Conservation (phyloP, 2,797 vertebrate species). For the Malacoctenus gilli region DNA sequence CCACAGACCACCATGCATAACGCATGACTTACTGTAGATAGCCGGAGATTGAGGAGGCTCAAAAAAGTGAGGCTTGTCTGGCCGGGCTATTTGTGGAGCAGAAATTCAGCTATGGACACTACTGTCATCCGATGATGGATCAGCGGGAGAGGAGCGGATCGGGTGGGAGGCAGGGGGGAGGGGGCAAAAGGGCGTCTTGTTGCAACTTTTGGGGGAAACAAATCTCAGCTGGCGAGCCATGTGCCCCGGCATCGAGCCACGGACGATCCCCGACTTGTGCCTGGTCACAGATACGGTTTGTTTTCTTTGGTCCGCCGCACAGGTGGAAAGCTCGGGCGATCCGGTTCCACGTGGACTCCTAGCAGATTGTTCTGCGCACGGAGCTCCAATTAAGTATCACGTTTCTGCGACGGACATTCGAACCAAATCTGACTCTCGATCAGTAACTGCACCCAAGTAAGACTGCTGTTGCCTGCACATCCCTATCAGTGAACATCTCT, state of each 20-base stretch:
- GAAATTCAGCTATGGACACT: constrained; percentile 80
- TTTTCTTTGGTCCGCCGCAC: constrained; percentile 22
- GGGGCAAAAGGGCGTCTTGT: constrained; percentile 42
- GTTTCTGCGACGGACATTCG: constrained; percentile 11
- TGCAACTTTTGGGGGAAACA: constrained; percentile 67
- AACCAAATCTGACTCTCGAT: constrained; percentile 21
- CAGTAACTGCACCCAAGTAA: background rate
- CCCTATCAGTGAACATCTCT: background rate
- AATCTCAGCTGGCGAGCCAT: constrained; percentile 44
- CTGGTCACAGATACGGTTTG: constrained; percentile 19
- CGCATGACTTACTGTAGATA: constrained; percentile 79
- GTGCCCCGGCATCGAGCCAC: constrained; percentile 40
- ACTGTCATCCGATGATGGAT: constrained; percentile 83
- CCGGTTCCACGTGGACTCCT: constrained; percentile 6
- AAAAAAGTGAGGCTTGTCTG: constrained; percentile 75
- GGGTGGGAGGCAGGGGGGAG: constrained; percentile 30
- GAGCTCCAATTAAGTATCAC: background rate
- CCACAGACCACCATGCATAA: constrained; percentile 69
- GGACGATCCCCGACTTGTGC: constrained; percentile 33
- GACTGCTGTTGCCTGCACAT: background rate
- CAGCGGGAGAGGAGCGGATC: constrained; percentile 57
- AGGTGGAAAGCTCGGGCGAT: constrained; percentile 2
- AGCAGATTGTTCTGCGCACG: constrained; percentile 1
- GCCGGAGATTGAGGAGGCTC: constrained; percentile 66
- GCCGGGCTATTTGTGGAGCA: constrained; percentile 84